phyloP scores from a whole-genome alignment of 2,113 vertebrate species.

The Cebidichthys violaceus region DNA sequence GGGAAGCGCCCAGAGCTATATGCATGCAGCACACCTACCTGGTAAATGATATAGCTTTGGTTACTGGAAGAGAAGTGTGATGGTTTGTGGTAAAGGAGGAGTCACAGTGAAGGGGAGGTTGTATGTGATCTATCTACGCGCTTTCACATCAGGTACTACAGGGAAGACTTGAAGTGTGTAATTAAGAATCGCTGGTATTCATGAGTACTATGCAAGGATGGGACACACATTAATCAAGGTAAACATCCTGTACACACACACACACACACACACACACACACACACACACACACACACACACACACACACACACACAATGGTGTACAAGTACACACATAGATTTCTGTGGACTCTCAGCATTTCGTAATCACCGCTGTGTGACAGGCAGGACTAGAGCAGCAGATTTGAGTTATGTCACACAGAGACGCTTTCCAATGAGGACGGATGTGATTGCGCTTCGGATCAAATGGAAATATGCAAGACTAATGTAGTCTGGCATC shows the following conservation, averaged over 20 bases:
- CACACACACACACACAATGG: not conserved
- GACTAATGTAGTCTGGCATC: constrained; percentile 47
- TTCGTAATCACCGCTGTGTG: constrained; percentile 52
- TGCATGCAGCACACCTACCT: not conserved
- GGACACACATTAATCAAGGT: constrained; percentile 36
- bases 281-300: no score
- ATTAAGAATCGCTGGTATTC: constrained; percentile 43
- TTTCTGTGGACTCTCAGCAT: constrained; percentile 1
- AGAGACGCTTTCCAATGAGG: constrained; percentile 62
- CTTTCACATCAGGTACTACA: constrained; percentile 12
- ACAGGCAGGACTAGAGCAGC: constrained; percentile 28
- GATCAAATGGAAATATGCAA: constrained; percentile 30
- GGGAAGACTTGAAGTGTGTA: constrained; percentile 34
- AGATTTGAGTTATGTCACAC: constrained; percentile 61
- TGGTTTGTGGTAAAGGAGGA: not conserved
- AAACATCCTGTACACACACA: not conserved
- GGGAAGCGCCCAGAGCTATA: not conserved
- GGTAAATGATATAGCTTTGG: not conserved
- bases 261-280: no score
- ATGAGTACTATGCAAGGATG: constrained; percentile 25
- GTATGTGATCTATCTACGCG: not conserved
- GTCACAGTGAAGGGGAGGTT: not conserved
- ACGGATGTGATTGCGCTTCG: constrained; percentile 39
- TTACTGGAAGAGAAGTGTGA: constrained; percentile 8
- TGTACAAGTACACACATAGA: constrained; percentile 15